Percentiles rank a stretch among this genome's conserved stretches.
Conservation (phyloP, 2,113 vertebrate species). For the Butorides virescens region DNA sequence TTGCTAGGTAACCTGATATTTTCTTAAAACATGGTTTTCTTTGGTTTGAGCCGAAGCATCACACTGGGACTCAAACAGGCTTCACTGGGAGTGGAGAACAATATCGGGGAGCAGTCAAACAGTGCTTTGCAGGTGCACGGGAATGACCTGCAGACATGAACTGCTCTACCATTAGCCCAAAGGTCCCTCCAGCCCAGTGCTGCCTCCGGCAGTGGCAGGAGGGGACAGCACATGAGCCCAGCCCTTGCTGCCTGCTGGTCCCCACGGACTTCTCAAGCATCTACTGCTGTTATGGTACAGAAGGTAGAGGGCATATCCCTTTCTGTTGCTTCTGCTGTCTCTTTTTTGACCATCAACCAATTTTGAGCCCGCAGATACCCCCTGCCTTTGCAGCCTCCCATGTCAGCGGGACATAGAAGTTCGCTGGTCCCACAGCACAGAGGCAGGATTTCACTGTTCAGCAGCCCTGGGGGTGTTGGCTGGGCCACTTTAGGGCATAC, state of each 20-base stretch:
- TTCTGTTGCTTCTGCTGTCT: background rate
- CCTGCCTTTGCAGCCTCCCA: background rate
- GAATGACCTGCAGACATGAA: background rate
- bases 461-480: background rate
- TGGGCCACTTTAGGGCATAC: background rate
- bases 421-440: background rate
- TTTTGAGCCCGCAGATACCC: accelerated
- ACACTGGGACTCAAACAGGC: accelerated
- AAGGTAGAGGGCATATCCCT: background rate
- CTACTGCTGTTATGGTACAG: background rate
- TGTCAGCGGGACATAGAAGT: accelerated
- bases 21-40: background rate
- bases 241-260: background rate
- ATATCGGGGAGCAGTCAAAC: background rate
- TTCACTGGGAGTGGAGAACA: background rate
- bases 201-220: background rate
- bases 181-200: background rate
- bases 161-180: background rate
- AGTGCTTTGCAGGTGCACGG: background rate
- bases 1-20: background rate
- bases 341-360: background rate
- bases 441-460: background rate
- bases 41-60: background rate
- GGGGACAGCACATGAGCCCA: background rate
- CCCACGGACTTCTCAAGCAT: background rate